A percentile compares a stretch with the other conserved stretches of the same genome.
phyloP scores from a whole-genome alignment of 1,140 invertebrate species.

The Pseudachorutes palmiensis region DNA sequence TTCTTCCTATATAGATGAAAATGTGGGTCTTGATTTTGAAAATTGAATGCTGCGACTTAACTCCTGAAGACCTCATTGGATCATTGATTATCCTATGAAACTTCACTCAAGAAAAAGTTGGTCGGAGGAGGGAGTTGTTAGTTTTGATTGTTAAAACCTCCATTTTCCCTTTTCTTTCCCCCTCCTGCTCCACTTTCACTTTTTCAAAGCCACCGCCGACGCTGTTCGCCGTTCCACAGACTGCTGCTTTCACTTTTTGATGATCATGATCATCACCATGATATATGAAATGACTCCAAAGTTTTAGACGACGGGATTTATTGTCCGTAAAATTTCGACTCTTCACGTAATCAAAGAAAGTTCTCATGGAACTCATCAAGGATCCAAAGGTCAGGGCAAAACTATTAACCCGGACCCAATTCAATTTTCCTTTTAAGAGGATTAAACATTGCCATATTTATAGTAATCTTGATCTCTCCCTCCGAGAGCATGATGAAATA shows the following conservation, averaged over 20 bases:
- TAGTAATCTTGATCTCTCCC: no score
- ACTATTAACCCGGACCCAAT: no score
- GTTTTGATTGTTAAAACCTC: background rate
- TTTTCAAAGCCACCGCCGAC: no score
- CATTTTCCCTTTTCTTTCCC: background rate
- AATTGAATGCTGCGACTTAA: no score
- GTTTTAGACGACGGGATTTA: background rate
- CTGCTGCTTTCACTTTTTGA: background rate
- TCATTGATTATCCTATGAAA: background rate
- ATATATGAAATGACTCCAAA: background rate
- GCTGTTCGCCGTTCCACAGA: background rate
- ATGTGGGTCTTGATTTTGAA: no score
- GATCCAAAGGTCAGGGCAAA: no score
- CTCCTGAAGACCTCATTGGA: background rate
- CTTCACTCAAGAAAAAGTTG: slow-evolving; percentile 1
- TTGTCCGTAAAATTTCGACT: background rate
- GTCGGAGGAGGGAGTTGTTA: background rate
- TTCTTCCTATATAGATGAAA: no score
- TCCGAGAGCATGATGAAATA: no score
- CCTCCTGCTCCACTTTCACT: background rate
- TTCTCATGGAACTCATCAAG: no score
- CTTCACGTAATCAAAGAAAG: no score
- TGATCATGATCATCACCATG: background rate
- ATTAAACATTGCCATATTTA: no score
- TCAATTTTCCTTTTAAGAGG: no score